These are phyloP conservation scores for Amphiduros pacificus DNA, from an alignment of 2,888 invertebrate genomes.

Conservation along the genomic window DNA sequence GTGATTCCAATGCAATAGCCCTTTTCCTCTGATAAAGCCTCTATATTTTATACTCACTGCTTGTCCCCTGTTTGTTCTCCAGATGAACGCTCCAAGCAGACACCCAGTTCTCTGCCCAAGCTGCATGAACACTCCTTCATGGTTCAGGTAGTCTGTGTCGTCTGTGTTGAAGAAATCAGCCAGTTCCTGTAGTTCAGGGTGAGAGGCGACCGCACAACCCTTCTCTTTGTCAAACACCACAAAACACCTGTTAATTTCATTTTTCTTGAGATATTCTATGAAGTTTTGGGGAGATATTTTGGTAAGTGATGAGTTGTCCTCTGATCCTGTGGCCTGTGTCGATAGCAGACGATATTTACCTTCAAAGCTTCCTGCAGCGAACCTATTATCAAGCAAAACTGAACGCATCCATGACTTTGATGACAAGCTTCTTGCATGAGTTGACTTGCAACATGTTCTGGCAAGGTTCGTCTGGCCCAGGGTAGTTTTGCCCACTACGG, in stretches of 20 bases:
- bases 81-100: slow-evolving; percentile 40
- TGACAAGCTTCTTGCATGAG: too few relatives aligned
- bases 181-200: slow-evolving; percentile 25
- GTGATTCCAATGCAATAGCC: too few relatives aligned
- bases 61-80: slow-evolving; percentile 41
- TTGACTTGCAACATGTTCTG: too few relatives aligned
- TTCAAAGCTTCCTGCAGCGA: too few relatives aligned
- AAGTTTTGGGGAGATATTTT: slow-evolving; percentile 1
- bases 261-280: not conserved
- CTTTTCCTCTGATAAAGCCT: too few relatives aligned
- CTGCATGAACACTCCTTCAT: slow-evolving; percentile 41
- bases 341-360: too few relatives aligned
- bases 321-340: too few relatives aligned
- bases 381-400: too few relatives aligned
- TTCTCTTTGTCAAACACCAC: slow-evolving; percentile 6
- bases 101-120: slow-evolving; percentile 34
- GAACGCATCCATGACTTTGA: too few relatives aligned
- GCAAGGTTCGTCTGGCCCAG: too few relatives aligned
- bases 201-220: slow-evolving; percentile 19
- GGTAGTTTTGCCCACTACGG: too few relatives aligned
- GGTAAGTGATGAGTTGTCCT: too few relatives aligned
- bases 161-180: slow-evolving; percentile 15
- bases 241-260: slow-evolving; percentile 5
- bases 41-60: slow-evolving; percentile 30
- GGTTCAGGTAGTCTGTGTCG: slow-evolving; percentile 28